phyloP scores from a whole-genome alignment of 2,797 vertebrate species.

The Lates japonicus region DNA sequence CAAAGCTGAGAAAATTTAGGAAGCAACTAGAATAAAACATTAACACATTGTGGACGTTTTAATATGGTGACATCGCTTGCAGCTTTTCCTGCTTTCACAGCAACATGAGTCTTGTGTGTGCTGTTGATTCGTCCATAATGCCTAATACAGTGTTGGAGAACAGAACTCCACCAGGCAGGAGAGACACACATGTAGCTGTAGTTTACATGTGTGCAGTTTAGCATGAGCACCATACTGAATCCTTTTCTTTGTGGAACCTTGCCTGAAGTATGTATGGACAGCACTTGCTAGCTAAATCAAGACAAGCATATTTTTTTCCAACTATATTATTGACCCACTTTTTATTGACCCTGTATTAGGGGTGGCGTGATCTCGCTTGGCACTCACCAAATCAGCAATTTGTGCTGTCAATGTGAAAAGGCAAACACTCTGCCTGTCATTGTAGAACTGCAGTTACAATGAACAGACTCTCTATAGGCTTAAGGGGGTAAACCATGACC shows the following conservation, averaged over 20 bases:
- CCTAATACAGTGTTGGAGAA: background rate
- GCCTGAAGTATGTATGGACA: background rate
- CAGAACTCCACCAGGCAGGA: background rate
- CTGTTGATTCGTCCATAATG: background rate
- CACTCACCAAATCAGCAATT: background rate
- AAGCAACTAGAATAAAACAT: background rate
- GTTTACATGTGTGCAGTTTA: background rate
- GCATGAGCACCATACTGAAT: background rate
- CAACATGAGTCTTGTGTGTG: background rate
- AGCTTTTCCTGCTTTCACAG: background rate
- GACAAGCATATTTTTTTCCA: background rate
- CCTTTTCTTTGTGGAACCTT: background rate
- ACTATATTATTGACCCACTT: background rate
- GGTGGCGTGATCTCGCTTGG: background rate
- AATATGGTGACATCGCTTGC: background rate
- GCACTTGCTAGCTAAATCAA: too few species aligned
- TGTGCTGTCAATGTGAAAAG: background rate
- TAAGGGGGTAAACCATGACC: background rate
- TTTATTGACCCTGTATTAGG: background rate
- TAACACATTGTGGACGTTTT: background rate
- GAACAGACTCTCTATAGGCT: slow-evolving; percentile 10
- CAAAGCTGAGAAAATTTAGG: background rate
- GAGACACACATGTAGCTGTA: background rate
- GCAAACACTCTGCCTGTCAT: slow-evolving; percentile 4
- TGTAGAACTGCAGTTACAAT: slow-evolving; percentile 1